Conservation (phyloP, 2,113 vertebrate genomes). For the Malurus elegans region DNA sequence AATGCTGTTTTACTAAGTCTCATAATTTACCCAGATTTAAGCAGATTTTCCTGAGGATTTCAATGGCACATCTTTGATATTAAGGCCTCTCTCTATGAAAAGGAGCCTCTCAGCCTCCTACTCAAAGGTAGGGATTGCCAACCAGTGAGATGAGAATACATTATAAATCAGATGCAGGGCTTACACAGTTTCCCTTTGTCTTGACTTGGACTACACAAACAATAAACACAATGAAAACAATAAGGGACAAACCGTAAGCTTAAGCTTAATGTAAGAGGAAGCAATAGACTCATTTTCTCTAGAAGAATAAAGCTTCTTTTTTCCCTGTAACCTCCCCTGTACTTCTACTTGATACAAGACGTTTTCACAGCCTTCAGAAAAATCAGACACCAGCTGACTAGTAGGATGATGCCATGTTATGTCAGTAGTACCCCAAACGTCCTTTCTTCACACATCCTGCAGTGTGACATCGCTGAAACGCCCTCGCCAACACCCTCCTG, state of each 20-base stretch:
- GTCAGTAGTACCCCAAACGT: conserved; percentile 20
- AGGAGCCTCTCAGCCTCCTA: background rate
- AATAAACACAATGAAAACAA: background rate
- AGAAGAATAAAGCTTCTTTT: conserved; percentile 9
- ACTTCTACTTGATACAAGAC: background rate
- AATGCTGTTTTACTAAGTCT: background rate
- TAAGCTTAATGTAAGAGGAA: background rate
- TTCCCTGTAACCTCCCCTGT: background rate
- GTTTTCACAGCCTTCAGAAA: conserved; percentile 46
- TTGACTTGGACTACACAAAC: background rate
- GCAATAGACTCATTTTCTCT: background rate
- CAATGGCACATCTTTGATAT: background rate
- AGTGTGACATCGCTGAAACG: background rate
- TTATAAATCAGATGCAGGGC: background rate
- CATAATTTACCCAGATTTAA: background rate
- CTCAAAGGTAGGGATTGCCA: background rate
- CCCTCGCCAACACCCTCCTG: background rate
- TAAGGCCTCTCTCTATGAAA: background rate
- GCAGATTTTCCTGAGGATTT: background rate
- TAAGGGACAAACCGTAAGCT: background rate
- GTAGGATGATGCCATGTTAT: conserved; percentile 27
- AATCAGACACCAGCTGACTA: conserved; percentile 38
- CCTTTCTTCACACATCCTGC: conserved; percentile 24
- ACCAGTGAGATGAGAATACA: background rate
- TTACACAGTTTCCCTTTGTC: background rate